Conservation (phyloP, 2,797 vertebrate species). For the Hapalemur alaotrensis region DNA sequence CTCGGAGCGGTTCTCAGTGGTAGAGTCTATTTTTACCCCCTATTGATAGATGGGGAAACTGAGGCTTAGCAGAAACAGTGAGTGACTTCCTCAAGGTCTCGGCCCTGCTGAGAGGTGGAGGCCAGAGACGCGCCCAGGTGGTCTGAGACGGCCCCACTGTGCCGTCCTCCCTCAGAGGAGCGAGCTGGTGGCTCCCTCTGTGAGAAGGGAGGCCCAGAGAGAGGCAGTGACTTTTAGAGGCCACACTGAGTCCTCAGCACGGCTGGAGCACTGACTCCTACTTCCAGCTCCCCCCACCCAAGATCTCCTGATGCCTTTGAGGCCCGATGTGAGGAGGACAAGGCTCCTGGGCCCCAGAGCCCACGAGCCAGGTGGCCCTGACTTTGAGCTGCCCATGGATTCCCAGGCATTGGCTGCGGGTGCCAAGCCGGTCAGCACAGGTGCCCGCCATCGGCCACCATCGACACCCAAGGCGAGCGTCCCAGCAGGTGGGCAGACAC, state of each 20-base stretch:
- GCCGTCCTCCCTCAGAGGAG: background rate
- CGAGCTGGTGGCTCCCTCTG: background rate
- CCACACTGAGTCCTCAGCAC: rapidly evolving
- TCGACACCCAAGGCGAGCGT: background rate
- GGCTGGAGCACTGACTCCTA: rapidly evolving
- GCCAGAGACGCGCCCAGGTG: rapidly evolving
- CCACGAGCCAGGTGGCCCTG: background rate
- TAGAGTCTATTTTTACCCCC: background rate
- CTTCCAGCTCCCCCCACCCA: background rate
- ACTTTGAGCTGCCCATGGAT: background rate
- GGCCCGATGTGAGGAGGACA: background rate
- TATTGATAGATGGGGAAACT: background rate
- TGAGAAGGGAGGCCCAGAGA: background rate
- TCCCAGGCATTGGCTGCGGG: background rate
- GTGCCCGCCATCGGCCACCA: background rate
- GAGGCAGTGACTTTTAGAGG: background rate
- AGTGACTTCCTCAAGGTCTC: background rate
- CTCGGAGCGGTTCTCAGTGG: background rate
- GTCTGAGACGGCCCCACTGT: rapidly evolving
- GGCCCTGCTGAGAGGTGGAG: background rate
- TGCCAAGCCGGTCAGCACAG: background rate
- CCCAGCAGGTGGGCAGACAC: rapidly evolving
- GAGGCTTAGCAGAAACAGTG: background rate
- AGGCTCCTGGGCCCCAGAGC: background rate
- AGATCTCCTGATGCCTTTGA: background rate